Percentiles rank a stretch among this genome's conserved stretches.
Conservation (phyloP, 2,888 invertebrate species). For the Entomobrya multifasciata region DNA sequence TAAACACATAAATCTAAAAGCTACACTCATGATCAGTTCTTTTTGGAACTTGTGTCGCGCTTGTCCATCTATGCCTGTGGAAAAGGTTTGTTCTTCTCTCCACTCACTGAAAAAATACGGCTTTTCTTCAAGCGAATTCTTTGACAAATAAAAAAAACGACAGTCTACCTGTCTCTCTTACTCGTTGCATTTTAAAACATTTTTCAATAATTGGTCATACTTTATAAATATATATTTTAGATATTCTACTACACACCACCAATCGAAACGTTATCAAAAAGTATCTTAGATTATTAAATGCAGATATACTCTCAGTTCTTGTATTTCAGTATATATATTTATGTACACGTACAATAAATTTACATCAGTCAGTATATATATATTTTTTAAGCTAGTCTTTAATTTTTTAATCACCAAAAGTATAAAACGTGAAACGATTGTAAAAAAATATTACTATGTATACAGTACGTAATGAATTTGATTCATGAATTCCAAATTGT, state of each 20-base stretch:
- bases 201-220: not conserved
- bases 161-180: not conserved
- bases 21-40: conserved; percentile 92
- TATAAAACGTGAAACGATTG: not conserved
- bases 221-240: not conserved
- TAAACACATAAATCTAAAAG: conserved; percentile 60
- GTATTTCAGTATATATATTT: not conserved
- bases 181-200: not conserved
- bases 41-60: conserved; percentile 98
- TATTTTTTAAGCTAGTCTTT: not conserved
- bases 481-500: not conserved
- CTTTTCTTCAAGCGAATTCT: conserved; percentile 39
- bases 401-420: too few species aligned
- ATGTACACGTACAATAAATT: not conserved
- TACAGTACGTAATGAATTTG: not conserved
- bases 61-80: conserved; percentile 97
- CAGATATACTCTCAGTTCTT: not conserved
- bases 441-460: not conserved
- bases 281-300: not conserved
- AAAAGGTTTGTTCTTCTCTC: conserved; percentile 88
- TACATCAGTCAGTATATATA: not conserved
- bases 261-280: not conserved
- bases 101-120: conserved; percentile 60
- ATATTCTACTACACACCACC: not conserved
- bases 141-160: not conserved